Conservation (phyloP, 1,140 invertebrate genomes). For the Branchinecta lindahli region DNA sequence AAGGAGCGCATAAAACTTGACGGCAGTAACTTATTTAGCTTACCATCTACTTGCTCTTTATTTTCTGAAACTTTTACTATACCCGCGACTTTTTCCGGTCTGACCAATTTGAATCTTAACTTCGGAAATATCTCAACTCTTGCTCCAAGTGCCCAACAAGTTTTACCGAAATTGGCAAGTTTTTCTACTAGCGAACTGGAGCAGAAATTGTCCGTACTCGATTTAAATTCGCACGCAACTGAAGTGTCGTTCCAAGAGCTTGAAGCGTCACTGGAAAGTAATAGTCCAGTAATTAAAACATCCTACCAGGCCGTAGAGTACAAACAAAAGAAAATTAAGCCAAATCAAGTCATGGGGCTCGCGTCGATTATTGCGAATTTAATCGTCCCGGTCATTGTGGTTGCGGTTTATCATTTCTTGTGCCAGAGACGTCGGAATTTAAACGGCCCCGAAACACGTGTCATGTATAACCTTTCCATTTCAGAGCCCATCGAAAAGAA, state of each 20-base stretch:
- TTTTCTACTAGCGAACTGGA: too few relatives aligned
- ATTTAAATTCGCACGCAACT: not conserved
- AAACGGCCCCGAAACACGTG: too few relatives aligned
- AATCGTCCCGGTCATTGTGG: too few relatives aligned
- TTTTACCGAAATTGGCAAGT: not conserved
- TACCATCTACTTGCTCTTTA: not conserved
- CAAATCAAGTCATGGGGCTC: too few relatives aligned
- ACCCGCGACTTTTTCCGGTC: not conserved
- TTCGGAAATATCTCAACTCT: not conserved
- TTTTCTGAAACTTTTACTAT: constrained; percentile 2
- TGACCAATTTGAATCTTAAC: not conserved
- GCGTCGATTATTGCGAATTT: too few relatives aligned
- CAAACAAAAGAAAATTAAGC: too few relatives aligned
- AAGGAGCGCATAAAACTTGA: too few relatives aligned
- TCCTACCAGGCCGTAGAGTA: not conserved
- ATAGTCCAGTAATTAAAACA: not conserved
- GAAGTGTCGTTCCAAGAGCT: not conserved
- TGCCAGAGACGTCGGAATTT: too few relatives aligned
- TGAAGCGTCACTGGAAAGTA: not conserved
- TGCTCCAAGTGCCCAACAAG: not conserved
- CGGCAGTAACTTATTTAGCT: too few relatives aligned
- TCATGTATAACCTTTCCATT: too few relatives aligned
- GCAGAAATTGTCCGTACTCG: not conserved
- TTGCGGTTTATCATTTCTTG: too few relatives aligned
- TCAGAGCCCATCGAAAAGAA: too few relatives aligned